phyloP scores from a whole-genome alignment of 2,888 invertebrate species.

The Trachelus tabidus region DNA sequence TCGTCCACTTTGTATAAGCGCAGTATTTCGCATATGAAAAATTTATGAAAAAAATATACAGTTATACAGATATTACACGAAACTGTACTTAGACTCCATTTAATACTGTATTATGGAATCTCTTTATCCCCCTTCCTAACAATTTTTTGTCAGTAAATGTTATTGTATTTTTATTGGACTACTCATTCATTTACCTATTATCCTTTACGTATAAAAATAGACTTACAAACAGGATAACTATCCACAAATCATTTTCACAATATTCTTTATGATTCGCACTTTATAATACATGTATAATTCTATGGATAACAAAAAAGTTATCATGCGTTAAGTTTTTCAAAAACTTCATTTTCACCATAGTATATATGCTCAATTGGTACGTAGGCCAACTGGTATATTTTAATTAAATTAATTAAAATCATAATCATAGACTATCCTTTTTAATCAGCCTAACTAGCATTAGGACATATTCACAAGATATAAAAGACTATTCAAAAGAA shows the following conservation, averaged over 20 bases:
- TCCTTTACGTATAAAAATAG: not conserved
- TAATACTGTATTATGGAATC: slow-evolving; percentile 32
- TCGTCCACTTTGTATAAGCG: slow-evolving; percentile 19
- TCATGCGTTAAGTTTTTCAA: not conserved
- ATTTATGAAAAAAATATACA: slow-evolving; percentile 16
- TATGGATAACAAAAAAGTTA: not conserved
- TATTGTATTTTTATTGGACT: slow-evolving; percentile 41
- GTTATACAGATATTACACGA: not conserved
- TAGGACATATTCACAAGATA: not conserved
- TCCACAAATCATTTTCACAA: slow-evolving; percentile 15
- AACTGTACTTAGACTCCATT: slow-evolving; percentile 43
- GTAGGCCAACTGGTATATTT: slow-evolving; percentile 9
- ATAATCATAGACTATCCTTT: not conserved
- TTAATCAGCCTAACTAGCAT: not conserved
- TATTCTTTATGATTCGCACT: not conserved
- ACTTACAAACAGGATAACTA: slow-evolving; percentile 7
- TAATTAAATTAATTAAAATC: slow-evolving; percentile 40
- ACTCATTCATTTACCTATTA: slow-evolving; percentile 10
- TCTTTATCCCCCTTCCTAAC: not conserved
- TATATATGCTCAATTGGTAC: not conserved
- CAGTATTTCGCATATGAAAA: slow-evolving; percentile 20
- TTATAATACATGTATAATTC: not conserved
- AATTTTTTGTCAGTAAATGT: slow-evolving; percentile 52
- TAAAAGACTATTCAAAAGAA: not conserved
- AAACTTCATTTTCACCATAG: not conserved